These are phyloP conservation scores for Dallia pectoralis DNA, from an alignment of 2,797 vertebrate genomes.

Conservation along the genomic window DNA sequence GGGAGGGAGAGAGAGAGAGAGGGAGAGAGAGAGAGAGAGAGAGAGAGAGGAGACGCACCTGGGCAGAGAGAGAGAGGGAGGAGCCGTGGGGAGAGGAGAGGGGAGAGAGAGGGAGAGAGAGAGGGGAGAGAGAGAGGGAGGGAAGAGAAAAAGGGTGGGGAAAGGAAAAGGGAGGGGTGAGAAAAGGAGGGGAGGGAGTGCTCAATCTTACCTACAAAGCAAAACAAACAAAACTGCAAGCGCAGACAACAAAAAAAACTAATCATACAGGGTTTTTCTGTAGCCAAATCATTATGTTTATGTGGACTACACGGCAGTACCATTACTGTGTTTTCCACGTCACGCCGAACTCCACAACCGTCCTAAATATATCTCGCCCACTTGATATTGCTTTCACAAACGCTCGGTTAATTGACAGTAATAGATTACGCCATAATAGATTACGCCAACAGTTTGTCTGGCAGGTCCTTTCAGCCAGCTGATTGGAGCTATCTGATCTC, in stretches of 20 bases:
- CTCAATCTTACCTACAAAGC: too few relatives aligned
- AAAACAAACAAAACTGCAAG: background rate
- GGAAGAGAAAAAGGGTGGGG: too few relatives aligned
- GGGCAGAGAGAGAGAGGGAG: too few relatives aligned
- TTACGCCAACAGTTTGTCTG: conserved; percentile 32
- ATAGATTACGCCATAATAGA: conserved; percentile 34
- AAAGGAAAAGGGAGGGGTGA: too few relatives aligned
- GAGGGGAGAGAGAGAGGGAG: too few relatives aligned
- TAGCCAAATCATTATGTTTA: background rate
- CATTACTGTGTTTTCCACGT: background rate
- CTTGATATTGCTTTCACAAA: conserved; percentile 18
- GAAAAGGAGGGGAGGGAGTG: background rate
- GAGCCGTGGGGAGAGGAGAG: too few relatives aligned
- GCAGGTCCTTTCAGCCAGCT: conserved; percentile 34
- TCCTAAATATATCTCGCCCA: background rate
- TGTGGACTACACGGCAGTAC: background rate
- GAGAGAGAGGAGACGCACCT: background rate
- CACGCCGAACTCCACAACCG: background rate
- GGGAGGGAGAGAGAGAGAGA: too few relatives aligned
- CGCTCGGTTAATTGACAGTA: conserved; percentile 35
- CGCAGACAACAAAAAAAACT: background rate
- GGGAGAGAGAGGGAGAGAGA: too few relatives aligned
- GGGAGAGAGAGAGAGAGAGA: too few relatives aligned
- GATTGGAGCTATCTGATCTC: conserved; percentile 47
- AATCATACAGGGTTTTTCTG: background rate